Base-by-base conservation (phyloP, 2,113 vertebrate species). In the Pholis gunnellus region DNA sequence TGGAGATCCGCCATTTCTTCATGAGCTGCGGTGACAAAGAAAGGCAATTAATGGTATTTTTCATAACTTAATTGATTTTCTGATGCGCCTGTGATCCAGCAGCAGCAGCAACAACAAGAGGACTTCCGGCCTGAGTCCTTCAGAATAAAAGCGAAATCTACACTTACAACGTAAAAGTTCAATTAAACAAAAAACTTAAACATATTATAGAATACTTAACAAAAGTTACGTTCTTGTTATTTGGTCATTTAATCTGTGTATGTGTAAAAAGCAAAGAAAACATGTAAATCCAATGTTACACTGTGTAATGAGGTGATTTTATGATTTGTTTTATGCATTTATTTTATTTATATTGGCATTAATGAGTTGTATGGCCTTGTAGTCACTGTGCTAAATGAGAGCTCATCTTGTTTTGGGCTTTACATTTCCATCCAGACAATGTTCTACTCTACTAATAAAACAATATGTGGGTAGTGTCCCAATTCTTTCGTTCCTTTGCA, bases 41-140 rank as follows among this genome's bases (percentile, higher is more conserved):
- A 95, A 95, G 92, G 94, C 94, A 94, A 95, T 95, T 95, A 95
- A 94, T 93, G 94, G 73, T 93, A 92, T 94, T 95, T 94, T 95
- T 95, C 95, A 95, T 93, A 95, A 95, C 90, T 95, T 96, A 95
- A 95, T 96, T 95, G 94, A 95, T 95, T 95, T 95, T 94, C 82
- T 89, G 90, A 93, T 91, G 89, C 93, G 88, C 79, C 66, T 81
- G 75, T 25, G 72, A 79, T 73, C 69, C 59, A 68, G 70, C 75
- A 9, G 61, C 64, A 57, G 56, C 64, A 57, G 56, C 81, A 61
- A 63, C 73, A 87, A 84, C 86, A 72, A 68, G 9, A 2, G 3
- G 0, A 74, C 68, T 71, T 90, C 91, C 93, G 75, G 36, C 0
- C 1, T 0, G 0, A 0, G 0, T 3, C 60, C 72, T 92, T 94